These are phyloP conservation scores for Homalodisca vitripennis DNA, from an alignment of 1,140 invertebrate genomes.

Conservation along the genomic window DNA sequence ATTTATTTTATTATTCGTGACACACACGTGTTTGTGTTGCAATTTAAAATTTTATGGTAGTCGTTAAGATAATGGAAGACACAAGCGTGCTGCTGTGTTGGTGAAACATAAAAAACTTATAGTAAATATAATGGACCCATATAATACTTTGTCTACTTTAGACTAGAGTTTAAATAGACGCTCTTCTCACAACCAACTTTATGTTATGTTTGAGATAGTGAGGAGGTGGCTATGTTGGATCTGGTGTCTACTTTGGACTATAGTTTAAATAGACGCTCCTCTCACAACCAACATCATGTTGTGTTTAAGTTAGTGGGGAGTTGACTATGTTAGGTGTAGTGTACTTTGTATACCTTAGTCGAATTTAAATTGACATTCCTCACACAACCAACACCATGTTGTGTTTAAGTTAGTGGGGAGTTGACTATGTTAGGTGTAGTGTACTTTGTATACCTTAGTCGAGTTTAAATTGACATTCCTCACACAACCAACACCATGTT, in stretches of 20 bases:
- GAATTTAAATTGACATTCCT: too few relatives aligned
- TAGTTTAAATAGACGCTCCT: background rate
- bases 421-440: background rate
- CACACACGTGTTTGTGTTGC: too few relatives aligned
- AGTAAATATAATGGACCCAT: too few relatives aligned
- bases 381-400: too few relatives aligned
- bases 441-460: background rate
- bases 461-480: background rate
- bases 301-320: background rate
- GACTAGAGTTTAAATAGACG: background rate
- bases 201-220: background rate
- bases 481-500: background rate
- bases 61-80: too few relatives aligned
- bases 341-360: background rate
- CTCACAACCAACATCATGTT: background rate
- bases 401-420: slow-evolving; percentile 39
- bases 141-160: background rate
- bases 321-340: background rate
- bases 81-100: too few relatives aligned
- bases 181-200: background rate
- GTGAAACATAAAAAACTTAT: too few relatives aligned
- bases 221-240: background rate
- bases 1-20: too few relatives aligned
- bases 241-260: background rate
- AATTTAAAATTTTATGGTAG: too few relatives aligned